These are phyloP conservation scores for Drosophila sproati DNA, from an alignment of 1,140 invertebrate genomes.

Conservation along the genomic window DNA sequence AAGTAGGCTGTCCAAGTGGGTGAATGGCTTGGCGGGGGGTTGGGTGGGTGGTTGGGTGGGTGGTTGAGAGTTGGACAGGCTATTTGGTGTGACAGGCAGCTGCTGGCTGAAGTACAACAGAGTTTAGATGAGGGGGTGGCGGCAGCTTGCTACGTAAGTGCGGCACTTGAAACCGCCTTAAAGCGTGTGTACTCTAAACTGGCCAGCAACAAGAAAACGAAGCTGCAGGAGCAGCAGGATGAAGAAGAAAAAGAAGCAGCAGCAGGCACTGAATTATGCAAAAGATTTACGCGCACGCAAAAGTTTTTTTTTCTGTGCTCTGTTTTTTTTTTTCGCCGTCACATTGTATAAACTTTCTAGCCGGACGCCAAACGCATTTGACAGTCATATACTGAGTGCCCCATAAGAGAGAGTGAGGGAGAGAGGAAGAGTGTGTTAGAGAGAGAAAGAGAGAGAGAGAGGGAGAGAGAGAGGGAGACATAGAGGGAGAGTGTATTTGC, in stretches of 20 bases:
- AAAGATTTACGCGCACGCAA: constrained; percentile 76
- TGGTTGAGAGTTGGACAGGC: constrained; percentile 48
- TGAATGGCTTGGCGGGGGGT: constrained; percentile 8
- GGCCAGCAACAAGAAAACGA: constrained; percentile 14
- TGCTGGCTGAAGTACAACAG: background rate
- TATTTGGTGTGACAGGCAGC: constrained; percentile 75
- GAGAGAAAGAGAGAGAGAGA: constrained; percentile 29
- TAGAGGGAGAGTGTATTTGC: background rate
- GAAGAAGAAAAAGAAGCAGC: constrained; percentile 9
- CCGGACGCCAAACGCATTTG: constrained; percentile 58
- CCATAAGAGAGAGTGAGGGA: constrained; percentile 22
- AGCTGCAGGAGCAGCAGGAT: constrained; percentile 25
- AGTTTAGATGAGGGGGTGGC: background rate
- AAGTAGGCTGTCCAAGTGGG: constrained; percentile 27
- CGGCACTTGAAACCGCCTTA: constrained; percentile 51
- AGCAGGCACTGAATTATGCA: constrained; percentile 81
- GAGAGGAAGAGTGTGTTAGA: background rate
- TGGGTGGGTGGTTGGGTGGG: constrained; percentile 12
- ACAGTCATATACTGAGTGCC: constrained; percentile 61
- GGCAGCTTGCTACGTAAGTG: constrained; percentile 28
- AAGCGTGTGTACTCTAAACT: constrained; percentile 27
- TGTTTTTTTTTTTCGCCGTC: constrained; percentile 27
- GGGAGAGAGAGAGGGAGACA: constrained; percentile 30
- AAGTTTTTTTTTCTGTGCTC: constrained; percentile 20
- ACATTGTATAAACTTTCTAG: constrained; percentile 62